phyloP scores from a whole-genome alignment of 2,113 vertebrate genomes.

The Hoplias malabaricus region DNA sequence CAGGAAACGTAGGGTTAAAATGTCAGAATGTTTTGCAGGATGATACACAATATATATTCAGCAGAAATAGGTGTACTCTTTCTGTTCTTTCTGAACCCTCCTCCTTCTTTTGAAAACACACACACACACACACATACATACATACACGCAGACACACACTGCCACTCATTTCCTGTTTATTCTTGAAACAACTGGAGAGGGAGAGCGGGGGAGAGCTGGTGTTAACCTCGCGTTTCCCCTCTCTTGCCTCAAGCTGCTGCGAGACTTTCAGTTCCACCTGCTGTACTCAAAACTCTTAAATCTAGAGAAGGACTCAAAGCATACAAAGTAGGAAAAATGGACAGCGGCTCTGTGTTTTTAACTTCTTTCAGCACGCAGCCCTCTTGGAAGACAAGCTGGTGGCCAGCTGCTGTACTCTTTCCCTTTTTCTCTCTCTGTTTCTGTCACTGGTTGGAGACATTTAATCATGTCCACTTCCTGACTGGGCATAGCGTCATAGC shows the following conservation, averaged over 20 bases:
- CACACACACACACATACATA: conserved; percentile 4
- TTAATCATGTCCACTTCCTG: conserved; percentile 30
- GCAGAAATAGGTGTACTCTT: not conserved
- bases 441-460: conserved; percentile 8
- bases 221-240: conserved; percentile 47
- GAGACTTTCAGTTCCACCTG: conserved; percentile 41
- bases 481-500: conserved; percentile 8
- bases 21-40: not conserved
- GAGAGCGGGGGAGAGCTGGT: conserved; percentile 49
- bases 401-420: not conserved
- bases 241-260: not conserved
- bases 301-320: conserved; percentile 10
- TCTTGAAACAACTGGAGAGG: conserved; percentile 63
- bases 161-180: conserved; percentile 74
- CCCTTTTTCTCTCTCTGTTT: not conserved
- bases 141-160: conserved; percentile 51
- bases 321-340: not conserved
- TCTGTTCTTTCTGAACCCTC: not conserved
- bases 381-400: conserved; percentile 6
- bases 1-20: not conserved
- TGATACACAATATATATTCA: not conserved
- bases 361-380: not conserved
- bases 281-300: conserved; percentile 15
- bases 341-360: not conserved
- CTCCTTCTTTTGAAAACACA: not conserved